phyloP scores from a whole-genome alignment of 2,888 invertebrate genomes.

The Phyllotreta cruciferae region DNA sequence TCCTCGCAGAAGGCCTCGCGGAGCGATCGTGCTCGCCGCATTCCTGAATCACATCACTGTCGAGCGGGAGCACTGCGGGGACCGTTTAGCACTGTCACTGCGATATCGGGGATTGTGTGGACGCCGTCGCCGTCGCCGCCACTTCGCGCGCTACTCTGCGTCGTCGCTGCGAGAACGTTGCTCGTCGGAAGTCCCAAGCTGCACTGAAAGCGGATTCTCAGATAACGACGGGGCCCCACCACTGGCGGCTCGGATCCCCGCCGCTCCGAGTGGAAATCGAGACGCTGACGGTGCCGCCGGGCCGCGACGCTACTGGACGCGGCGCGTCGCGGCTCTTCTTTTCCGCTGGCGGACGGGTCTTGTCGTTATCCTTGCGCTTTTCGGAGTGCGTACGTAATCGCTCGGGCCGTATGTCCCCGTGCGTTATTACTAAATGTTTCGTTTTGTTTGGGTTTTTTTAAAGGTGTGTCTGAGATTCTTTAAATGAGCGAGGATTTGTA shows the following conservation, averaged over 20 bases:
- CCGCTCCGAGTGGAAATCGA: conserved; percentile 19
- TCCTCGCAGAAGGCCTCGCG: conserved; percentile 43
- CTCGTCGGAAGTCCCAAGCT: conserved; percentile 57
- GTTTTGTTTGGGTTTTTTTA: too few relatives aligned
- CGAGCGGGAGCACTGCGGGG: background rate
- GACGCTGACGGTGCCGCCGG: conserved; percentile 2
- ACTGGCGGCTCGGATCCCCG: conserved; percentile 44
- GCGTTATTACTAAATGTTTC: too few relatives aligned
- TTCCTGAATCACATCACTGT: conserved; percentile 33
- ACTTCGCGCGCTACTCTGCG: conserved; percentile 28
- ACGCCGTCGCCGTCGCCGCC: conserved; percentile 6
- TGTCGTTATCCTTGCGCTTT: conserved; percentile 8
- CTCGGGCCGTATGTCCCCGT: background rate
- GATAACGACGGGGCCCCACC: conserved; percentile 49
- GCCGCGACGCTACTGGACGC: background rate
- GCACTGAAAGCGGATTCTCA: conserved; percentile 54
- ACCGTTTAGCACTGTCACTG: conserved; percentile 6
- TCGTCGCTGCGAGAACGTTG: conserved; percentile 45
- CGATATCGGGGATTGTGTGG: conserved; percentile 19
- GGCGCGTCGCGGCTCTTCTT: conserved; percentile 13
- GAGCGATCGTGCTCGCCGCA: conserved; percentile 18
- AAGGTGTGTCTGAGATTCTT: too few relatives aligned
- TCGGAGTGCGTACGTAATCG: background rate
- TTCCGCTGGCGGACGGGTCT: background rate
- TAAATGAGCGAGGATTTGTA: too few relatives aligned